Percentiles rank a stretch among this genome's conserved stretches.
Evolutionary conservation across 2,113 vertebrate species (phyloP).

Genomic region (Gambusia holbrooki): DNA sequence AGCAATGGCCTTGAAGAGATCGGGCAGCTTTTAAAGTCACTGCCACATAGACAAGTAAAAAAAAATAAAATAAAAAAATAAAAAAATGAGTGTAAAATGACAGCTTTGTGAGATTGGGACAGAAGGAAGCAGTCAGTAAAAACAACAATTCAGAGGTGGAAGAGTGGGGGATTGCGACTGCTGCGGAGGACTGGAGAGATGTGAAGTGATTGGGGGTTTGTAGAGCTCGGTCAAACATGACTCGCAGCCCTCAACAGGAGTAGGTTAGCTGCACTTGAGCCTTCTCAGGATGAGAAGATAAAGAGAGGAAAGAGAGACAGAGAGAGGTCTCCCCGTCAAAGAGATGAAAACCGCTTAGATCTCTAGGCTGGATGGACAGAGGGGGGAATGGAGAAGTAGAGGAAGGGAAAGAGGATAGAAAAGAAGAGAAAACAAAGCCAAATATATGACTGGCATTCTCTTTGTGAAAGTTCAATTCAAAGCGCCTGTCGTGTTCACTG

Average conservation of each 20-base stretch:
- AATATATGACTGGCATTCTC: conserved; percentile 49
- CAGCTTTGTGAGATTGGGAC: background rate
- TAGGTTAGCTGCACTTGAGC: conserved; percentile 41
- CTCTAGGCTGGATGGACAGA: conserved; percentile 45
- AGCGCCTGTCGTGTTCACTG: conserved; percentile 31
- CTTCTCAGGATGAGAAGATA: conserved; percentile 56
- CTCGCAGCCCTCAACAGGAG: conserved; percentile 30
- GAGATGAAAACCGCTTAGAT: conserved; percentile 68
- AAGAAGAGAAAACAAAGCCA: conserved; percentile 34
- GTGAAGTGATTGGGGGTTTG: conserved; percentile 57
- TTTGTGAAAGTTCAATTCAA: conserved; percentile 51
- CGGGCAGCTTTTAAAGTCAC: background rate
- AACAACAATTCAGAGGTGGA: conserved; percentile 25
- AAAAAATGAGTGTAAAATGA: conserved; percentile 8
- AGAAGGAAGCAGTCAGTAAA: conserved; percentile 9
- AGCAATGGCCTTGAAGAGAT: background rate
- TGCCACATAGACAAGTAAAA: background rate
- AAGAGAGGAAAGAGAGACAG: conserved; percentile 30
- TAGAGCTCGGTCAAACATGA: conserved; percentile 54
- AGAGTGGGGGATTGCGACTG: conserved; percentile 13
- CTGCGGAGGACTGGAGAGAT: conserved; percentile 31
- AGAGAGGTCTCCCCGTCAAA: conserved; percentile 39
- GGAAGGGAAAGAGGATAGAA: conserved; percentile 4
- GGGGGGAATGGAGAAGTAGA: conserved; percentile 21
- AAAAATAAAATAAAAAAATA: background rate